phyloP scores from a whole-genome alignment of 2,888 invertebrate genomes.

The Oscheius sp. region DNA sequence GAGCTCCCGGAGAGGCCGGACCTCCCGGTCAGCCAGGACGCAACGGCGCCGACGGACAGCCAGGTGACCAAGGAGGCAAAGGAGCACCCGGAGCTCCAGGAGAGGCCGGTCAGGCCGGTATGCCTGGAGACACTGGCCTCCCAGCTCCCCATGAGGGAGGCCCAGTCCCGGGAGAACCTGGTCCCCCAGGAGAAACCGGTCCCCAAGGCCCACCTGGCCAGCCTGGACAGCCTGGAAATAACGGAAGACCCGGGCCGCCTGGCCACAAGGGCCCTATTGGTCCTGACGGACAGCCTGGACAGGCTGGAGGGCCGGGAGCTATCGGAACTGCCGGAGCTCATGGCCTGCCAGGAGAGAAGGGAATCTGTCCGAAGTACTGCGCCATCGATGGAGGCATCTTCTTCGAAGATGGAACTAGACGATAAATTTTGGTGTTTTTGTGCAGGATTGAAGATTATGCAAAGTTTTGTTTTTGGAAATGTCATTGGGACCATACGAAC shows the following conservation, averaged over 20 bases:
- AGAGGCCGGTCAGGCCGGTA: constrained; percentile 54
- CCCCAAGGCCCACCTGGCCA: constrained; percentile 19
- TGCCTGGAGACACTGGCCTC: constrained; percentile 44
- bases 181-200: constrained; percentile 39
- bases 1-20: constrained; percentile 58
- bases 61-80: constrained; percentile 34
- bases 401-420: constrained; percentile 70
- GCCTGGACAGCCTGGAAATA: constrained; percentile 26
- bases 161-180: constrained; percentile 45
- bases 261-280: constrained; percentile 25
- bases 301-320: not conserved
- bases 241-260: constrained; percentile 23
- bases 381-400: constrained; percentile 66
- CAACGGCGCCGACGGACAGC: constrained; percentile 38
- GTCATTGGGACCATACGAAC: too few species aligned
- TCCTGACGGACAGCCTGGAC: constrained; percentile 9
- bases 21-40: constrained; percentile 45
- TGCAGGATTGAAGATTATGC: too few species aligned
- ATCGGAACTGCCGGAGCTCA: constrained; percentile 21
- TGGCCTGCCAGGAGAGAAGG: constrained; percentile 24
- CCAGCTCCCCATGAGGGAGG: constrained; percentile 56
- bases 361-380: constrained; percentile 43
- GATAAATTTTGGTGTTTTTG: constrained; percentile 13
- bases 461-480: too few species aligned
- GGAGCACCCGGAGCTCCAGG: constrained; percentile 56